These are phyloP conservation scores for Pyrgus malvae DNA, from an alignment of 2,888 invertebrate species.

Conservation along the genomic window DNA sequence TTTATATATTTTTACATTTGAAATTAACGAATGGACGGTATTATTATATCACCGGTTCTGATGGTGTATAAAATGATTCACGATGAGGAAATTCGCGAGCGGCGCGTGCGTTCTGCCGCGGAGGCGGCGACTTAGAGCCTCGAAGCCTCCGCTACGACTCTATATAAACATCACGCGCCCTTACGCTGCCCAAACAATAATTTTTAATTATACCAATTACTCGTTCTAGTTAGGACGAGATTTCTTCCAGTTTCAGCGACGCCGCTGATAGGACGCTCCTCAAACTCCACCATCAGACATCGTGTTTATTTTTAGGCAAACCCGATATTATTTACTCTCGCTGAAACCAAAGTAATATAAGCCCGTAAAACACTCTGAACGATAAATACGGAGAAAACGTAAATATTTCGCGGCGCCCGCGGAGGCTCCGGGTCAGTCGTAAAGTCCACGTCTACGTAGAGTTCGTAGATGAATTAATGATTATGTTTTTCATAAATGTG, in stretches of 20 bases:
- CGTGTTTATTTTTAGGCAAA: slow-evolving; percentile 58
- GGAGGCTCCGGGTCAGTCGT: background rate
- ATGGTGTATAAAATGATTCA: slow-evolving; percentile 8
- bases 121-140: slow-evolving; percentile 46
- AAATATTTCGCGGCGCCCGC: background rate
- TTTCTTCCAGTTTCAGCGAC: slow-evolving; percentile 62
- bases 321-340: slow-evolving; percentile 52
- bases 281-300: slow-evolving; percentile 34
- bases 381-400: slow-evolving; percentile 5
- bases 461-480: background rate
- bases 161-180: slow-evolving; percentile 63
- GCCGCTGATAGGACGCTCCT: slow-evolving; percentile 30
- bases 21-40: background rate
- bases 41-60: background rate
- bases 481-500: too few species aligned
- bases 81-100: slow-evolving; percentile 25
- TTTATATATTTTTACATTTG: background rate
- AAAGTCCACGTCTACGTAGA: background rate
- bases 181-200: slow-evolving; percentile 49
- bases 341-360: slow-evolving; percentile 39
- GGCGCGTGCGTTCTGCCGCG: slow-evolving; percentile 49
- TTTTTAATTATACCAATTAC: slow-evolving; percentile 68
- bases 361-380: slow-evolving; percentile 1
- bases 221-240: slow-evolving; percentile 72
- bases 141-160: slow-evolving; percentile 54